Percentiles rank a stretch among this genome's conserved stretches.
phyloP scores from a whole-genome alignment of 2,113 vertebrate species.

The Colistium nudipinnis region DNA sequence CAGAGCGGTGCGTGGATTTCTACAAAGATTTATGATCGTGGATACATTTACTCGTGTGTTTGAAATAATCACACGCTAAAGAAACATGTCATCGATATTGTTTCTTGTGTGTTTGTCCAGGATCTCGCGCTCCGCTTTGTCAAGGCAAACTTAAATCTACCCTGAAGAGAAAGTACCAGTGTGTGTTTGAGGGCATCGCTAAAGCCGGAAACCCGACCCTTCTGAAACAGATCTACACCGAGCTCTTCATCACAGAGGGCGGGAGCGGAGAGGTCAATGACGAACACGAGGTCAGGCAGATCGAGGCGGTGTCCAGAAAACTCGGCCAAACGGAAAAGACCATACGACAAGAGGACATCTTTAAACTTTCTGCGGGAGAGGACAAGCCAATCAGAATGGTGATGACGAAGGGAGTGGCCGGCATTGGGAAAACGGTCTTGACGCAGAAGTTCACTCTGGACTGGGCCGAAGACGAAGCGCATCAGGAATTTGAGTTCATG shows the following conservation, averaged over 20 bases:
- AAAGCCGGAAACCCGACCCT: constrained; percentile 18
- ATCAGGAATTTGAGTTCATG: constrained; percentile 3
- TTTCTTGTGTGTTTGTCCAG: neutral
- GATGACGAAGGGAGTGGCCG: too few relatives aligned
- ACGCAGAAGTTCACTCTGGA: constrained; percentile 35
- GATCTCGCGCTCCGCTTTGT: constrained; percentile 3
- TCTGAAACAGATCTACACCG: constrained; percentile 41
- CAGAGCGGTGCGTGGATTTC: constrained; percentile 28
- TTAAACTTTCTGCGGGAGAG: neutral
- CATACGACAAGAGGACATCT: constrained; percentile 3
- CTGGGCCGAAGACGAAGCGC: constrained; percentile 17
- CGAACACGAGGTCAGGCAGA: constrained; percentile 39
- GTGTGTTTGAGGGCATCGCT: neutral
- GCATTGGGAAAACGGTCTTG: too few relatives aligned
- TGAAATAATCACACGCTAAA: too few relatives aligned
- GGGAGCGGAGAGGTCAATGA: constrained; percentile 6
- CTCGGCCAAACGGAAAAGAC: constrained; percentile 2
- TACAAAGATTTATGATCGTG: too few relatives aligned
- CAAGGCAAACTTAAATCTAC: constrained; percentile 17
- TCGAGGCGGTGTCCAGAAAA: constrained; percentile 25
- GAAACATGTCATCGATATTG: neutral
- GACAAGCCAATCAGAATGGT: neutral
- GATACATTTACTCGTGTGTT: too few relatives aligned
- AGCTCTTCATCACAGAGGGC: constrained; percentile 49
- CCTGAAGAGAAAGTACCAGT: constrained; percentile 19